Evolutionary conservation across 2,888 invertebrate genomes (phyloP), one percentile per base, ranked within the genome.

Genomic region (Octodonta nipae): DNA sequence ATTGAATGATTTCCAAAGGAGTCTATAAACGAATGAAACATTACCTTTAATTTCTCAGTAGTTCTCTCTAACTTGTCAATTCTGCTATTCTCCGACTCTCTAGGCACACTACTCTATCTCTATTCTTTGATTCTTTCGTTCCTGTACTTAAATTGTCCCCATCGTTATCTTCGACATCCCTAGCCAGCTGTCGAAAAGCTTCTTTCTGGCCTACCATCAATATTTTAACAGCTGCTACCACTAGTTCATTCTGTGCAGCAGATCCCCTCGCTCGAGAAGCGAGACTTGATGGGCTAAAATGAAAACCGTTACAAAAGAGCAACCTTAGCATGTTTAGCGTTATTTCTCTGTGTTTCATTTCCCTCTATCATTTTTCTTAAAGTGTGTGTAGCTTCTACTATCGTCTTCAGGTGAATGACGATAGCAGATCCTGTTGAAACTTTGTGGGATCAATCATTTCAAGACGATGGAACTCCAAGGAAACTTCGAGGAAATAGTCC

Each of bases 1-100:
- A 27, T 33, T 26, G 22, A 36, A 27, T 33, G 30, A 13, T 24
- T 35, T 20, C n/a, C 20, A n/a, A 20, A 20, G 7, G 7, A n/a
- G n/a, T 13, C 24, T 13, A 30, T 22, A 22, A 30, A 24, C 10
- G 30, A 30, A 10, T 22, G 14, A 13, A 30, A 10, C 13, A 30
- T 14, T 8, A 14, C 6, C 13, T 22, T 30, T 13, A 30, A 11
- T n/a, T 30, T 22, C 5, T 30, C 20, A 20, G 6, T 20, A n/a
- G 7, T 20, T n/a, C 20, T 22, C 20, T 24, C 24, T 6, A 30
- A 22, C 13, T 15, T 28, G 3, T 28, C 28, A 13, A 28, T 15
- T 6, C 16, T 2, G 15, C 4, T n/a, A n/a, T n/a, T n/a, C n/a
- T n/a, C n/a, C n/a, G n/a, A n/a, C n/a, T n/a, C n/a, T n/a, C n/a